These are phyloP conservation scores for Psittacara wagleri DNA, from an alignment of 2,113 vertebrate genomes.

Conservation along the genomic window DNA sequence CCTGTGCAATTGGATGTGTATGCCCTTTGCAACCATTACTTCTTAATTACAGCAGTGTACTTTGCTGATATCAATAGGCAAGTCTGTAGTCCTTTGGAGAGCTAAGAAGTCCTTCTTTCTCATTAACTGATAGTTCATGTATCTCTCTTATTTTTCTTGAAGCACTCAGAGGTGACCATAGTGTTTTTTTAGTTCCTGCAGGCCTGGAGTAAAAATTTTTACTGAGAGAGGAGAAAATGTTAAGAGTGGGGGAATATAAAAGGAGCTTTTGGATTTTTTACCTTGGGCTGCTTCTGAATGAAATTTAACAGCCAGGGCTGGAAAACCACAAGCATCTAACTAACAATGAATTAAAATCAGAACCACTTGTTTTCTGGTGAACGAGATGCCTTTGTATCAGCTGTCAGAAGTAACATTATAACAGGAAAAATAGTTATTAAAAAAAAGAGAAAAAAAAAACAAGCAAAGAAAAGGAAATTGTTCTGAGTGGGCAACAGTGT, in stretches of 20 bases:
- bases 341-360: slow-evolving; percentile 10
- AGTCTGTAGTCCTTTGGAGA: neutral
- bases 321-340: neutral
- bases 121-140: neutral
- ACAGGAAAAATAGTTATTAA: neutral
- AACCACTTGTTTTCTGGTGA: neutral
- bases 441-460: neutral
- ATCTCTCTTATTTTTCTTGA: neutral
- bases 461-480: neutral
- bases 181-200: neutral
- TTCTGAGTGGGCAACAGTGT: neutral
- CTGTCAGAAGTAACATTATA: neutral
- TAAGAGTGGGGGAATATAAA: neutral
- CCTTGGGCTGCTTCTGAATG: neutral
- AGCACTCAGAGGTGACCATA: neutral
- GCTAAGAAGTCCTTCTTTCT: neutral
- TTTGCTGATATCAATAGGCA: neutral
- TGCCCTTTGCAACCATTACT: neutral
- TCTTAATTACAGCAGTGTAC: neutral
- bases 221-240: neutral
- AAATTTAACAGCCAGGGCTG: neutral
- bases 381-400: neutral
- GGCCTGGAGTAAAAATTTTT: neutral
- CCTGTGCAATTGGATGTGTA: neutral
- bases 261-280: neutral